Percentiles rank a stretch among this genome's conserved stretches.
Conservation (phyloP, 2,113 vertebrate species). For the Lagenorhynchus albirostris region DNA sequence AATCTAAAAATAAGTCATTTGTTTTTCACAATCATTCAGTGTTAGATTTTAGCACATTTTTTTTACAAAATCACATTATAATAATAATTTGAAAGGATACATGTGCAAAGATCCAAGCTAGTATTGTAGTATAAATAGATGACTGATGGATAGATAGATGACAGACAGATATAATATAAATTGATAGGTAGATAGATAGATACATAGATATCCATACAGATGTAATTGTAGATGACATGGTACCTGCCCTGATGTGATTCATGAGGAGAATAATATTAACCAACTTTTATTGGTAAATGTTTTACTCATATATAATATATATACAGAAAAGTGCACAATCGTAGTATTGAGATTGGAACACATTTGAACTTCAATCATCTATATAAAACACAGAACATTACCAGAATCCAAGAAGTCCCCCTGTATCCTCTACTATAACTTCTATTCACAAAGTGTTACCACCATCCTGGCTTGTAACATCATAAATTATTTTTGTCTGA, state of each 20-base stretch:
- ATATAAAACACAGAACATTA: neutral
- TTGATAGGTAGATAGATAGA: neutral
- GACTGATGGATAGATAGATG: neutral
- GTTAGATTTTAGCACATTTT: neutral
- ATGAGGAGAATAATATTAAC: neutral
- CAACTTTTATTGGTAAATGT: neutral
- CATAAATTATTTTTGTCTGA: neutral
- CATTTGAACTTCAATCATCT: neutral
- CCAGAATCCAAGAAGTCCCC: neutral
- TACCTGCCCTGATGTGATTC: neutral
- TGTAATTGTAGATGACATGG: neutral
- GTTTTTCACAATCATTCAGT: neutral
- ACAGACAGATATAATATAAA: neutral
- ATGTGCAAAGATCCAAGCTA: neutral
- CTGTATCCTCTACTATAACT: neutral
- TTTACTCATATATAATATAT: neutral
- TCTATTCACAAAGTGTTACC: fast-evolving
- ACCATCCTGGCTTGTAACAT: neutral
- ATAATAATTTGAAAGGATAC: neutral
- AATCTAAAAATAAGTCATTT: neutral
- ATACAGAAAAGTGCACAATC: neutral
- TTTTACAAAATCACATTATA: neutral
- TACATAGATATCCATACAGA: neutral
- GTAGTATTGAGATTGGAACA: neutral
- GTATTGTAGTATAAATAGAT: neutral